Evolutionary conservation across 2,113 vertebrate species (phyloP).

Genomic region (Dunckerocampus dactyliophorus): DNA sequence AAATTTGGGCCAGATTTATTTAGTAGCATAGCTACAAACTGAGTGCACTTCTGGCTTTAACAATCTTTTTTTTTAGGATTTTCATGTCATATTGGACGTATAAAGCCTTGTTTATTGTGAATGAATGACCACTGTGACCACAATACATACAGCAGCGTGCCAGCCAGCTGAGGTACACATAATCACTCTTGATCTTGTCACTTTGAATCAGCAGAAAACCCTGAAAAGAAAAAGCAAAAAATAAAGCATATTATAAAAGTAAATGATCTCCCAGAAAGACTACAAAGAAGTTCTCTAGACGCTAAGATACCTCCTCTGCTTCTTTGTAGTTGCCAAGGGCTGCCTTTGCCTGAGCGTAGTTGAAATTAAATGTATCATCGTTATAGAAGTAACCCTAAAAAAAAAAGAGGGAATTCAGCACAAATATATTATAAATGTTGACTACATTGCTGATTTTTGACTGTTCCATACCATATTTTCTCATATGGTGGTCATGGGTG

Average conservation of each 20-base stretch:
- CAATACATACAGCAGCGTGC: conserved; percentile 87
- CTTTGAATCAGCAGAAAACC: conserved; percentile 92
- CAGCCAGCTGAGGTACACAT: conserved; percentile 93
- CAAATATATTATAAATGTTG: background rate
- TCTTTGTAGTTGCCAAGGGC: conserved; percentile 87
- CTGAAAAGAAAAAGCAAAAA: conserved; percentile 61
- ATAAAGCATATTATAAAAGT: background rate
- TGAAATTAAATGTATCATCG: conserved; percentile 95
- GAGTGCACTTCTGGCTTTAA: too few relatives aligned
- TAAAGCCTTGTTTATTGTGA: background rate
- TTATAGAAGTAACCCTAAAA: conserved; percentile 92
- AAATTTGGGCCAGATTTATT: background rate
- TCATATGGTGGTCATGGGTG: background rate
- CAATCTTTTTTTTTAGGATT: too few relatives aligned
- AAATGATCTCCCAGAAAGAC: background rate
- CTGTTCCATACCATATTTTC: background rate
- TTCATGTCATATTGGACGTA: too few relatives aligned
- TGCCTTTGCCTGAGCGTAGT: conserved; percentile 97
- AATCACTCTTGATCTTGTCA: conserved; percentile 96
- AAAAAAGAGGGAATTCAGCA: conserved; percentile 13
- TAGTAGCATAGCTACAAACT: too few relatives aligned
- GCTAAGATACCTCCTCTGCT: conserved; percentile 83
- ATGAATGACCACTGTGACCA: background rate
- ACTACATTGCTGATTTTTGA: background rate
- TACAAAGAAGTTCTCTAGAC: background rate